Evolutionary conservation across 2,888 invertebrate genomes (phyloP).

Genomic region (Amaurobius ferox): DNA sequence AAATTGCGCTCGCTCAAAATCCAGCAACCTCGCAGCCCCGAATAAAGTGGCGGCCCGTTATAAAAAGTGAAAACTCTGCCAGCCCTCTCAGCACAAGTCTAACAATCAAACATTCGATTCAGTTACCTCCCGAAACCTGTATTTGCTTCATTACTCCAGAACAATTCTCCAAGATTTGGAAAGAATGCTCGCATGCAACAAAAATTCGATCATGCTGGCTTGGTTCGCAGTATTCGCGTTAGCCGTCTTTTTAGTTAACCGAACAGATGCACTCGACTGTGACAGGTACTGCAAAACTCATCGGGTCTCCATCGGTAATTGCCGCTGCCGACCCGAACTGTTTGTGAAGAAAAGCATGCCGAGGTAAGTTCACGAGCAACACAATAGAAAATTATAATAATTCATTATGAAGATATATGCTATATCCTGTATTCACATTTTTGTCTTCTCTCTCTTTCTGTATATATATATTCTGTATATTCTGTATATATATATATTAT

Average conservation of each 20-base stretch:
- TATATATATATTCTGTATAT: too few species aligned
- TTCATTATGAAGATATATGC: too few species aligned
- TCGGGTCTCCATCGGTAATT: conserved; percentile 44
- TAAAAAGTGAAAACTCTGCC: conserved; percentile 33
- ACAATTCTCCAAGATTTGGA: neutral
- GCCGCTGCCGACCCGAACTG: conserved; percentile 54
- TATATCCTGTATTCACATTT: too few species aligned
- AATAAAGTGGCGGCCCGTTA: conserved; percentile 29
- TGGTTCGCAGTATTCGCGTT: conserved; percentile 12
- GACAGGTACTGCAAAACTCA: conserved; percentile 46
- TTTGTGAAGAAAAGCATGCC: conserved; percentile 47
- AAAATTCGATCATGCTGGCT: neutral
- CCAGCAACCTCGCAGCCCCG: conserved; percentile 29
- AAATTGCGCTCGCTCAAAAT: neutral
- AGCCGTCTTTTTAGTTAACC: neutral
- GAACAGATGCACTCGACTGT: conserved; percentile 33
- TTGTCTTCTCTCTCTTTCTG: too few species aligned
- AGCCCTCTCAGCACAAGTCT: neutral
- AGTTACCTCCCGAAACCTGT: neutral
- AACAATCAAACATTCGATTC: neutral
- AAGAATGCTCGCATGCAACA: neutral
- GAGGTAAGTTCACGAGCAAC: neutral
- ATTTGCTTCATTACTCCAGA: neutral
- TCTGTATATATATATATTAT: too few species aligned
- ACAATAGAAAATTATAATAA: too few species aligned